Percentiles rank a stretch among this genome's conserved stretches.
These are phyloP conservation scores for Cosmia trapezina DNA, from an alignment of 2,888 invertebrate genomes.

Conservation along the genomic window DNA sequence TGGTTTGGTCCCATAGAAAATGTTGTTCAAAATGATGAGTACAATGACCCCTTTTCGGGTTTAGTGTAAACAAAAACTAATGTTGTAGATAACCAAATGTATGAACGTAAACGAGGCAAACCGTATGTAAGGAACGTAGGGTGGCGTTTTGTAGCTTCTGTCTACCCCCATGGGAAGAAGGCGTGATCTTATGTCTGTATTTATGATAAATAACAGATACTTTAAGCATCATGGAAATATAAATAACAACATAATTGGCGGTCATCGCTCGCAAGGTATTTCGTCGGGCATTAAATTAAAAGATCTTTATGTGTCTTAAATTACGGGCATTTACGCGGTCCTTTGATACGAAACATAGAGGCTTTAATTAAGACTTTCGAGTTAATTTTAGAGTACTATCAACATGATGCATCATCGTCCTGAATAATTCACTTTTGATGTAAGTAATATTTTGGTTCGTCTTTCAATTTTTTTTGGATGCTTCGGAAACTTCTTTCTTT, in stretches of 20 bases:
- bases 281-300: slow-evolving; percentile 45
- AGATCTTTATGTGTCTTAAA: slow-evolving; percentile 47
- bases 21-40: too few relatives aligned
- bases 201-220: slow-evolving; percentile 34
- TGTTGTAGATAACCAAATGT: slow-evolving; percentile 29
- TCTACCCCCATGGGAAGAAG: too few relatives aligned
- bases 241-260: slow-evolving; percentile 47
- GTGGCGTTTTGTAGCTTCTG: too few relatives aligned
- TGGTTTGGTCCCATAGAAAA: too few relatives aligned
- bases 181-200: too few relatives aligned
- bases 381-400: slow-evolving; percentile 23
- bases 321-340: slow-evolving; percentile 38
- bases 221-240: slow-evolving; percentile 17
- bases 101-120: too few relatives aligned
- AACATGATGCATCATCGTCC: slow-evolving; percentile 8
- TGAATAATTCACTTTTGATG: background rate
- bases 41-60: too few relatives aligned
- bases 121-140: too few relatives aligned
- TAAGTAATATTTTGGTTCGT: too few relatives aligned
- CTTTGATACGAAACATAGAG: slow-evolving; percentile 29
- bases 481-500: background rate
- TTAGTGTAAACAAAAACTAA: too few relatives aligned
- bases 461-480: background rate
- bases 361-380: slow-evolving; percentile 50
- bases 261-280: slow-evolving; percentile 51